Evolutionary conservation across 1,140 invertebrate genomes (phyloP).

Genomic region (Nephila pilipes): DNA sequence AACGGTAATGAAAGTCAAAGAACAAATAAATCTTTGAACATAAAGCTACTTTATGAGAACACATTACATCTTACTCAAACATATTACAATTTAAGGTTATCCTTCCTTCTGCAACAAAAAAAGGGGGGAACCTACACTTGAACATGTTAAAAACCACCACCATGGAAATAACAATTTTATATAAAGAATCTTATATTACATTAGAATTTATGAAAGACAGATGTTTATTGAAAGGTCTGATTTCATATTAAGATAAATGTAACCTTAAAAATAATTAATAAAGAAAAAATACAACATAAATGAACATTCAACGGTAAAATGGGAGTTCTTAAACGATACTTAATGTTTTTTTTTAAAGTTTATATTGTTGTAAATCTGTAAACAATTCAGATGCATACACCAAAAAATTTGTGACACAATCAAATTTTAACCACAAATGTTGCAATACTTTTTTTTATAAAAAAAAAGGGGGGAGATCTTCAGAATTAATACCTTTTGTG

Average conservation of each 20-base stretch:
- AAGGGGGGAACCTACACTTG: neutral
- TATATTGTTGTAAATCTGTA: too few relatives aligned
- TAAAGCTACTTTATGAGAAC: neutral
- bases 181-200: neutral
- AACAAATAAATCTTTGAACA: neutral
- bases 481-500: too few relatives aligned
- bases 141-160: neutral
- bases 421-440: too few relatives aligned
- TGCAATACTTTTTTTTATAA: too few relatives aligned
- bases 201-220: neutral
- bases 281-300: conserved; percentile 6
- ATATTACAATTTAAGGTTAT: neutral
- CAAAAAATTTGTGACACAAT: too few relatives aligned
- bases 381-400: too few relatives aligned
- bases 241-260: conserved; percentile 14
- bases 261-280: neutral
- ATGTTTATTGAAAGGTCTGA: neutral
- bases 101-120: neutral
- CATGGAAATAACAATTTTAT: neutral
- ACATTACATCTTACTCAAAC: neutral
- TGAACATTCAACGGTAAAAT: neutral
- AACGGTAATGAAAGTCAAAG: neutral
- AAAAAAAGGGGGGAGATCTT: too few relatives aligned
- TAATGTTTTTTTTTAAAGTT: too few relatives aligned
- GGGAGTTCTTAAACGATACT: neutral